Evolutionary conservation across 2,888 invertebrate species (phyloP), one percentile per base, ranked within the genome.

Genomic region (Caenorhabditis drosophilae): DNA sequence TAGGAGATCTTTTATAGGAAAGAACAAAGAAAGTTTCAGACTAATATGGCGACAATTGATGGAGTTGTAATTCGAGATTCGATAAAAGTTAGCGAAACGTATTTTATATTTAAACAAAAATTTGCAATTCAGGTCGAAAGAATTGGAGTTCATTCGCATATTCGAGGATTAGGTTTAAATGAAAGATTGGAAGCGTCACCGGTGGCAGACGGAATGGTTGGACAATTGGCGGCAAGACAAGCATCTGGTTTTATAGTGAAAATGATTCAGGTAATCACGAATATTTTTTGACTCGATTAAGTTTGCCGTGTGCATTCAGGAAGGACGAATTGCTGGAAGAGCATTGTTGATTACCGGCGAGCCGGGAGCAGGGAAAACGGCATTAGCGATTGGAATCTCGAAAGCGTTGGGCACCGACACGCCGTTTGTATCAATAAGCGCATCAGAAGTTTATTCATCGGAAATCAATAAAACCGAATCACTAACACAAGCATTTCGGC

Each of bases 391-490:
- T 89, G 98, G 55, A 2, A 70, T 73, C 20, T 78, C 81, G 7
- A 78, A 82, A 48, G 79, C 78, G 9, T 64, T 82, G 16, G 80
- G 80, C 18, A 42, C 53, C 4, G 97, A 97, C 83, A 97, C 97
- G 1, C 98, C 98, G 0, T 99, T 99, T 82, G 97, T 96, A 0
- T 92, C 93, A 78, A 96, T 98, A 90, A 93, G 96, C 15, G 98
- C 95, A 0, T 95, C 95, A 0, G 98, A 98, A 87, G 95, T 98
- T 23, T 98, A 93, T 85, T 97, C 97, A 0, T 84, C 97, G 67
- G 98, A 98, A 85, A 96, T 99, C 93, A 92, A 95, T 84, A 98
- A 98, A 86, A 98, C 98, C 0, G 98, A 98, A 85, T 96, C 96
- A 0, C 86, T 99, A 2, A 94, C 94, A 0, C 98, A 98, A 84